Conservation (phyloP, 2,113 vertebrate genomes). For the Spermophilus dauricus region DNA sequence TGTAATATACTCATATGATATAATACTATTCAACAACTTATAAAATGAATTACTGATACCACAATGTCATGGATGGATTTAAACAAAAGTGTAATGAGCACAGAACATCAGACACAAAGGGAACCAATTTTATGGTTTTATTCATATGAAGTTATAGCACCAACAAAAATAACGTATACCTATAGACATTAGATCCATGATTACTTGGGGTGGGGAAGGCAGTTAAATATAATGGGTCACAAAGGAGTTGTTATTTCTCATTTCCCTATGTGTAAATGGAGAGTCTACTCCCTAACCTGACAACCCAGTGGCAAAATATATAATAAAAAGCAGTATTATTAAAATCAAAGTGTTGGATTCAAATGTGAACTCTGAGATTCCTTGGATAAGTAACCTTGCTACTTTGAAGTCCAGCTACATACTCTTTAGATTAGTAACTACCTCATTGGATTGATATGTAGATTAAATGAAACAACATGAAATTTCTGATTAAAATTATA, state of each 20-base stretch:
- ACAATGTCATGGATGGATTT: not conserved
- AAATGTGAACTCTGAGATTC: not conserved
- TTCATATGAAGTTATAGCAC: not conserved
- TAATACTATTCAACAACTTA: not conserved
- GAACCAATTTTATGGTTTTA: not conserved
- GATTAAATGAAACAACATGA: not conserved
- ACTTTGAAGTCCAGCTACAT: not conserved
- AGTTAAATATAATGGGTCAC: not conserved
- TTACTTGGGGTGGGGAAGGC: not conserved
- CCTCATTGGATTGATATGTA: not conserved
- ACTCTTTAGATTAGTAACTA: not conserved
- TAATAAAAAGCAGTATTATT: not conserved
- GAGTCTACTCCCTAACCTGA: not conserved
- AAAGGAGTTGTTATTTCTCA: not conserved
- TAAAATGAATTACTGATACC: not conserved
- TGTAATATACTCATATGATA: not conserved
- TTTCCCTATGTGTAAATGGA: not conserved
- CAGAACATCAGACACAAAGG: not conserved
- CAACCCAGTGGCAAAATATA: not conserved
- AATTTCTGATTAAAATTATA: not conserved
- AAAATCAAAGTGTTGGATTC: not conserved
- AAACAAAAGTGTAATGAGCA: not conserved
- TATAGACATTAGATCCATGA: not conserved
- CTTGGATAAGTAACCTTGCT: not conserved
- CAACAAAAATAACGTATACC: not conserved